Base-by-base conservation (phyloP, 2,888 invertebrate species). In the Cantharis lateralis region DNA sequence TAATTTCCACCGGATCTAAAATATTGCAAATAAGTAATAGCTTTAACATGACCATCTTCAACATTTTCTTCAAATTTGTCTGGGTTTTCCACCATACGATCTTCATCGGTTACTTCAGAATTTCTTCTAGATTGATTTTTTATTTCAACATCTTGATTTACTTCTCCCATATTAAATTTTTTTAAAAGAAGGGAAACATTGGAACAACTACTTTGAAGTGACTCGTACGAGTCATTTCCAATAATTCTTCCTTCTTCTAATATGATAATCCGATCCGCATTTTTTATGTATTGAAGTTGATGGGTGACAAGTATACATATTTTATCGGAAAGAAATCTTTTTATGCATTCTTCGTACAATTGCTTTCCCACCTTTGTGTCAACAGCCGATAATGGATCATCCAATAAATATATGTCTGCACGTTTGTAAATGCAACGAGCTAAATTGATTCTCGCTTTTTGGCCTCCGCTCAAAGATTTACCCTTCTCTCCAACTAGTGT, bases 401-500 rank as follows among this genome's bases (percentile, higher is more conserved):
- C 95, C 70, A 96, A 86, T 26, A 96, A 88, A 84, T 95, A 95
- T 64, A 96, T 90, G 82, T 96, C 95, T 0, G 95, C 94, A 81
- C 93, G 91, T 82, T 92, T 92, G 84, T 95, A 96, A 70, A 95
- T 89, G 9, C 94, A 92, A 83, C 95, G 90, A 0, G 95, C 95
- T 70, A 96, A 89, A 86, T 94, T 95, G 24, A 97, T 92, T 80
- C 96, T 90, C 1, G 96, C 95, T 86, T 93, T 92, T 88, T 96
- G 96, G 13, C 96, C 96, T 4, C 96, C 96, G 63, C 95, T 95
- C 13, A 97, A 87, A 2, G 93, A 92, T 2, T 94, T 92, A 11
- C 96, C 96, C 71, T 94, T 91, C 84, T 96, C 96, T 2, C 96
- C 96, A 1, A 96, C 94, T 74, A 94, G 85, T 0, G 95, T 95